Evolutionary conservation across 2,888 invertebrate genomes (phyloP), one percentile per base, ranked within the genome.

Genomic region (Alviniconcha strummeri): DNA sequence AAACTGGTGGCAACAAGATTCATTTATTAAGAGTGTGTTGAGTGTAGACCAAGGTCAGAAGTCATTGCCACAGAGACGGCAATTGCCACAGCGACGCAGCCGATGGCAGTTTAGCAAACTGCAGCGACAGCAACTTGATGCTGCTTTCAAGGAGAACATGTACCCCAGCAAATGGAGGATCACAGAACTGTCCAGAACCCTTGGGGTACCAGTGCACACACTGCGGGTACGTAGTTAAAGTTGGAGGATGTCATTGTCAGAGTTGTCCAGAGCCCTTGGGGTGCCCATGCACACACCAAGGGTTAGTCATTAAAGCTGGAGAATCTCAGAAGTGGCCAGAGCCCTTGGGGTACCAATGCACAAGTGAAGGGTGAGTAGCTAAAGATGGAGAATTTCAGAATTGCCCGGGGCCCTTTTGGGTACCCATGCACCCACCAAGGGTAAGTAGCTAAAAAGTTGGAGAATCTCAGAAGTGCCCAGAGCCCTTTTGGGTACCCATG

Each of bases 81-180:
- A 36, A 7, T 7, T n/a, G 15, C 52, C 74, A 7, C 36, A 56
- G 36, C 17, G 15, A 52, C 67, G 13, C 9, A 13, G 17, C 9
- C 79, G 81, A 1, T 74, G 81, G 81, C 19, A 36, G 72, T 81
- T 81, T 36, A 72, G 17, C 57, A 19, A 15, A 36, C 2, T 6
- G 1, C 81, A 81, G 7, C 69, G 69, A 19, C 55, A 81, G 57
- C 56, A 81, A n/a, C 60, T 81, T 8, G 74, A 81, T n/a, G 81
- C 57, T 11, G 72, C 56, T 1, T 81, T 81, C 71, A 55, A 57
- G 5, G n/a, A 57, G 9, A 74, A n/a, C 57, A 72, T 81, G 72
- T 81, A 81, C 72, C 81, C 81, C 69, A 81, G 74, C 81, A 81
- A 57, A 52, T 74, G 81, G 81, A 55, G 57, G 13, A 3, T 81